Evolutionary conservation across 2,797 vertebrate species (phyloP), one percentile per base, ranked within the genome.

Genomic region (Taenioides sp.): DNA sequence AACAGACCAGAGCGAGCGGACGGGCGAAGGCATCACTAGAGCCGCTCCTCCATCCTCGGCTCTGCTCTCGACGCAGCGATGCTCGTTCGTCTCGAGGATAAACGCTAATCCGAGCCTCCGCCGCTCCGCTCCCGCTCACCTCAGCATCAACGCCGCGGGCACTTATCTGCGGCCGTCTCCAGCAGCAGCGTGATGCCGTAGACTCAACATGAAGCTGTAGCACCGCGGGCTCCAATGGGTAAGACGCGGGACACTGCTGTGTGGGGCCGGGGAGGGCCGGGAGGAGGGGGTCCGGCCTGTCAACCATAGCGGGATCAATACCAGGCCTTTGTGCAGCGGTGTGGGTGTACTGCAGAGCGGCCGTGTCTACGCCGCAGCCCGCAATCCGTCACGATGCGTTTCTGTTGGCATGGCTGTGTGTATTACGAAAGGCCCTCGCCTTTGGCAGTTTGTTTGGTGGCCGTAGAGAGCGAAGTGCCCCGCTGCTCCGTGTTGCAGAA

Each of bases 191-290:
- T n/a, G 20, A 69, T 40, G 67, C 55, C 67, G 67, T 57, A 59
- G 54, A 69, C 37, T 37, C 52, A 59, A 58, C 55, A 40, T 59
- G 67, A 47, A 27, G 67, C 67, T 55, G 47, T 50, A 49, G 47
- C 58, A 70, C 43, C 69, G 60, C 18, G 40, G 27, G 50, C 58
- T 70, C 58, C 40, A 58, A 61, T 70, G 40, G 69, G 69, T 65
- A 49, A 65, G 64, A 27, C 64, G 10, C 14, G 43, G 64, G 64
- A 14, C 64, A 49, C 12, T 20, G 64, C 43, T 50, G 64, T 50
- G 64, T 49, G 64, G 64, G 23, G 31, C 52, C 52, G 52, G 18
- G 18, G 7, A 9, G 50, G 50, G 40, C 20, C 20, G 52, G 52
- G 52, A 3, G 61, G 61, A 10, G 37, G 62, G 28, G 59, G 31